A percentile compares a stretch with the other conserved stretches of the same genome.
These are phyloP conservation scores for Bos indicus DNA, from an alignment of 2,113 vertebrate species.

Conservation along the genomic window DNA sequence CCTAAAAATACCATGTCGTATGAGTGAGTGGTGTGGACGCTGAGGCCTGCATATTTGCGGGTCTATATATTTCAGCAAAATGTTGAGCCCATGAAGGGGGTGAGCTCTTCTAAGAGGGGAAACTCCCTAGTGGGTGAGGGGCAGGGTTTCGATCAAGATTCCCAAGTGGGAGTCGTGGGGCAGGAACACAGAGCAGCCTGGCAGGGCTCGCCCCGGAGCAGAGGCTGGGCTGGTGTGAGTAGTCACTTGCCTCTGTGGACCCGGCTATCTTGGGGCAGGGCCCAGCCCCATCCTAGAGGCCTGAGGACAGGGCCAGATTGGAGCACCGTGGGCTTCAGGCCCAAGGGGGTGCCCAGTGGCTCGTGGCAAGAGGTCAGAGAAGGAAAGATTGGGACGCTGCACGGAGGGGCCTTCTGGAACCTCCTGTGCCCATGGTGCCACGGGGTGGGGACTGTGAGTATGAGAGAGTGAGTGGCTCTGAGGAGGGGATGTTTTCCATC, in stretches of 20 bases:
- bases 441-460: background rate
- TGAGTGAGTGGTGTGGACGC: background rate
- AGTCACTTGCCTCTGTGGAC: background rate
- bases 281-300: background rate
- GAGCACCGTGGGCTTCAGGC: background rate
- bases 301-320: background rate
- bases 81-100: background rate
- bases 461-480: background rate
- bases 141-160: background rate
- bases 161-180: background rate
- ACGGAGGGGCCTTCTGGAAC: background rate
- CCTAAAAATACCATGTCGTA: background rate
- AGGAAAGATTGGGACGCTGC: background rate
- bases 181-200: background rate
- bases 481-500: conserved; percentile 67
- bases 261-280: background rate
- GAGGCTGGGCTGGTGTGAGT: background rate
- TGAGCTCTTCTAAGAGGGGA: background rate
- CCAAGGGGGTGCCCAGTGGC: too few species aligned
- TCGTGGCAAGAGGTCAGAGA: background rate
- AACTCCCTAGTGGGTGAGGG: background rate
- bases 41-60: background rate
- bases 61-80: background rate
- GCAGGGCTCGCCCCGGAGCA: rapidly evolving
- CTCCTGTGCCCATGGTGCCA: background rate